Conservation (phyloP, 2,113 vertebrate genomes). For the Cheilinus undulatus region DNA sequence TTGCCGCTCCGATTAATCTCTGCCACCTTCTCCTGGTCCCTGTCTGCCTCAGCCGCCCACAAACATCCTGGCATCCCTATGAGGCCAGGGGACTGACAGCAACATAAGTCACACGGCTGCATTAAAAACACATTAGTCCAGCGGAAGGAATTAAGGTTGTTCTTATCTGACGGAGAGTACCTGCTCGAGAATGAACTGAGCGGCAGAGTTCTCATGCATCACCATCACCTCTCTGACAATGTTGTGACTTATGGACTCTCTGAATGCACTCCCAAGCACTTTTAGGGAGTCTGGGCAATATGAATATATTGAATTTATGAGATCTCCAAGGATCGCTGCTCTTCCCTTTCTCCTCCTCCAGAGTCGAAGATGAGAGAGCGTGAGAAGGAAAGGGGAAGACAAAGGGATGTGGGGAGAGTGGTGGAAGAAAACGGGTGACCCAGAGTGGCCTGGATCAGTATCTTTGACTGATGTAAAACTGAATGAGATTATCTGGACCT, state of each 20-base stretch:
- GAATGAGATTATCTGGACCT: no score
- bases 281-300: constrained; percentile 58
- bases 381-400: background rate
- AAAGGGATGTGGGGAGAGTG: background rate
- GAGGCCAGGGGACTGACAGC: constrained; percentile 74
- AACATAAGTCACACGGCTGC: constrained; percentile 84
- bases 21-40: constrained; percentile 63
- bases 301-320: constrained; percentile 79
- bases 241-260: constrained; percentile 81
- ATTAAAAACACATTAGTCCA: constrained; percentile 87
- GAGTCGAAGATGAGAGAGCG: constrained; percentile 4
- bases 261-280: constrained; percentile 79
- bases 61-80: constrained; percentile 66
- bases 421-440: background rate
- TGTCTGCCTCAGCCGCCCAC: constrained; percentile 68
- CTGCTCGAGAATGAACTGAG: constrained; percentile 67
- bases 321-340: constrained; percentile 65
- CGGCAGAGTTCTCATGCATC: constrained; percentile 73
- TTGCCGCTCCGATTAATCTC: constrained; percentile 72
- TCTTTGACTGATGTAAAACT: no score
- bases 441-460: no score
- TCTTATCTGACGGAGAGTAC: constrained; percentile 76
- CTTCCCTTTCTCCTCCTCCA: constrained; percentile 15
- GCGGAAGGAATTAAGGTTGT: constrained; percentile 79
- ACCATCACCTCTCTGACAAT: constrained; percentile 73